These are phyloP conservation scores for Thermophis baileyi DNA, from an alignment of 2,113 vertebrate species.

Conservation along the genomic window DNA sequence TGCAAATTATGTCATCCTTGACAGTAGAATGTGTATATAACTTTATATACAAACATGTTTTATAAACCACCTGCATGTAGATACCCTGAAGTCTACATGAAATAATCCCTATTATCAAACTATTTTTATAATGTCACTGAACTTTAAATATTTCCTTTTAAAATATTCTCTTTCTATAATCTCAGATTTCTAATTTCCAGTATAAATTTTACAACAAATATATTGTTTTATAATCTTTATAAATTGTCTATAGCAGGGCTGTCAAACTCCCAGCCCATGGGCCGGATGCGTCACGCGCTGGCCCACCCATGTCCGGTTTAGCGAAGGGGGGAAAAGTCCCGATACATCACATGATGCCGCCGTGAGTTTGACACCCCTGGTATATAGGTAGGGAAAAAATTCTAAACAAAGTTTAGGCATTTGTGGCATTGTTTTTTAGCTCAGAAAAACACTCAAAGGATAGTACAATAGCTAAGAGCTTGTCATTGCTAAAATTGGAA, in stretches of 20 bases:
- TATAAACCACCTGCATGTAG: not conserved
- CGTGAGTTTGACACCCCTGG: too few species aligned
- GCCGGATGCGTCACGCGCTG: too few species aligned
- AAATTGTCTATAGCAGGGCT: not conserved
- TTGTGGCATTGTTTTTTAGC: not conserved
- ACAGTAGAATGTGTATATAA: not conserved
- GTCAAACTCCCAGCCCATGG: too few species aligned
- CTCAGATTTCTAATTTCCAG: not conserved
- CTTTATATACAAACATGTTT: not conserved
- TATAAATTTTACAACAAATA: not conserved
- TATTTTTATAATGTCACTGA: not conserved
- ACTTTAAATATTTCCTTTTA: not conserved
- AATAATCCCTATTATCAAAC: not conserved
- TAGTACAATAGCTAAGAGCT: not conserved
- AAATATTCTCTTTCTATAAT: not conserved
- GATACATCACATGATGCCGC: too few species aligned
- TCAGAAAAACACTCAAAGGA: not conserved
- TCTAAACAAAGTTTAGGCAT: not conserved
- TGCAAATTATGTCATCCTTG: not conserved
- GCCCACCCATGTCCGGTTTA: too few species aligned
- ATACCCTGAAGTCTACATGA: not conserved
- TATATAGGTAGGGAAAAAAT: not conserved
- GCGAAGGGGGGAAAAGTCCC: too few species aligned
- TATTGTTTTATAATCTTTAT: not conserved
- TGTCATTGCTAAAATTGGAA: conserved; percentile 1